Base-by-base conservation (phyloP, 2,113 vertebrate species). In the Vireo altiloquus region DNA sequence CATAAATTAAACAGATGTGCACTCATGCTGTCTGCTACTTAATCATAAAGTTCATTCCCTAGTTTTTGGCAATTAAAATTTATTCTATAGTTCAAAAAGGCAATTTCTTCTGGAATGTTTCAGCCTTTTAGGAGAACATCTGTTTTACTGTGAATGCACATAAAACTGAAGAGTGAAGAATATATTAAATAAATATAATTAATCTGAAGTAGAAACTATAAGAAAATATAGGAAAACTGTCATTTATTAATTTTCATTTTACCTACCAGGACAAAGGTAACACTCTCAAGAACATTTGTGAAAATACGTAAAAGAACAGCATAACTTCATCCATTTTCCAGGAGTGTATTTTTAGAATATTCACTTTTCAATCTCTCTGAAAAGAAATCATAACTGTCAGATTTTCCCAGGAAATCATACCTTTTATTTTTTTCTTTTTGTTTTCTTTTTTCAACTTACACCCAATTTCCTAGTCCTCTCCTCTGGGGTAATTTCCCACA, bases 11-110 rank as follows among this genome's bases (percentile, higher is more conserved):
- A n/a, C 74, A 74, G 24, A 96, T 81, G 19, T 93, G 85, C 46
- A 97, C 92, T 98, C 96, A 97, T 46, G 95, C 97, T 98, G 98
- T 98, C 56, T 97, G 87, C 65, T 98, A 72, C 95, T 98, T 80
- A 98, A 98, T 13, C 82, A 91, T 50, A 96, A 92, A 30, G 97
- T 95, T 98, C 88, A 98, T 94, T 98, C 70, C 20, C 97, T 97
- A 5, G 83, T 95, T n/a, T 97, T 97, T 97, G 44, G 97, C 94
- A 27, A 95, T 97, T 64, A 97, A 96, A n/a, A 96, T 95, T 35
- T 97, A 97, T 44, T 98, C 97, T 98, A 74, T 97, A 96, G 57
- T 79, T 66, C 70, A 98, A 96, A 81, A 98, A 86, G 9, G 85
- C 93, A 18, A 92, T 97, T 37, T 97, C 86, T n/a, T 90, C 64